Conservation (phyloP, 2,113 vertebrate species). For the Tragulus kanchil region DNA sequence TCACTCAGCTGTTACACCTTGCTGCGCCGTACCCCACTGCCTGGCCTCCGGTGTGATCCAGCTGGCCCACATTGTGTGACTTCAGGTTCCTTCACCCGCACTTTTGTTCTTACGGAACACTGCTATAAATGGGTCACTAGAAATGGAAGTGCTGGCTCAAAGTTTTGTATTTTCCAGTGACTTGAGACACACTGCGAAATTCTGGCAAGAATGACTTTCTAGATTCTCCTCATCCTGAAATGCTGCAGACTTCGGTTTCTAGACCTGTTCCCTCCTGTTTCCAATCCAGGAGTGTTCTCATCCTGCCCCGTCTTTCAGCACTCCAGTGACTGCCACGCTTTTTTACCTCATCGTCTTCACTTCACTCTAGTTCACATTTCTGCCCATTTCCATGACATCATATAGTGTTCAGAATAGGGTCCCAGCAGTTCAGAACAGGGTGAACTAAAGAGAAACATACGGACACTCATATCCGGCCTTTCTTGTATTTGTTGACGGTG, state of each 20-base stretch:
- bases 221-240: not conserved
- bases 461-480: too few relatives aligned
- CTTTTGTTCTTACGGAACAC: not conserved
- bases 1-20: not conserved
- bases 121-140: not conserved
- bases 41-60: not conserved
- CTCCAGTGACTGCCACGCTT: not conserved
- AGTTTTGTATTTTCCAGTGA: not conserved
- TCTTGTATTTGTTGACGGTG: too few relatives aligned
- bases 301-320: not conserved
- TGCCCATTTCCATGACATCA: not conserved
- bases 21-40: not conserved
- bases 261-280: not conserved
- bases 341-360: not conserved
- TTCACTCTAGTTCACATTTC: not conserved
- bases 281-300: not conserved
- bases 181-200: not conserved
- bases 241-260: not conserved
- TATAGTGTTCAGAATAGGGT: too few relatives aligned
- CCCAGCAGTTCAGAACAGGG: too few relatives aligned
- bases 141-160: not conserved
- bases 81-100: not conserved
- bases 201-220: not conserved
- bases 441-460: too few relatives aligned
- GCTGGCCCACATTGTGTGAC: not conserved